phyloP scores from a whole-genome alignment of 2,797 vertebrate species.

The Lagodon rhomboides region DNA sequence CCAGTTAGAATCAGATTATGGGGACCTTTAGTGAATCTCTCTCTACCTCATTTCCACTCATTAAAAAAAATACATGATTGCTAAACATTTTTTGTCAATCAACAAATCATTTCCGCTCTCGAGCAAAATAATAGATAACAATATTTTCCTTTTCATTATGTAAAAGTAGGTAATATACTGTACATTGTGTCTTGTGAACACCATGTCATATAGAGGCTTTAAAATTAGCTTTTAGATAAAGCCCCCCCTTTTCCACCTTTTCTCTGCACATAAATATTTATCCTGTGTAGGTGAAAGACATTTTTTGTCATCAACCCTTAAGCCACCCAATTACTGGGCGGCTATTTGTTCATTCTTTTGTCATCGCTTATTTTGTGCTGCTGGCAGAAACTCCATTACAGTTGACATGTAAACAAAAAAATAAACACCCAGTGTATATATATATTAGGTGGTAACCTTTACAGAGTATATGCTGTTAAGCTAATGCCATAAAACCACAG shows the following conservation, averaged over 20 bases:
- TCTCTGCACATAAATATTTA: no score
- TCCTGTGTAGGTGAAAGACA: neutral
- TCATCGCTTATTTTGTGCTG: conserved; percentile 4
- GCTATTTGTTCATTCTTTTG: neutral
- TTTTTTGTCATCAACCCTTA: neutral
- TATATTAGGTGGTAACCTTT: neutral
- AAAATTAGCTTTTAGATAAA: neutral
- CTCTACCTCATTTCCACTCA: neutral
- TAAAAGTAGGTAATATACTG: neutral
- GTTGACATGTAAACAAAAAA: conserved; percentile 1
- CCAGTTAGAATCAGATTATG: neutral
- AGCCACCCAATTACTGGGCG: neutral
- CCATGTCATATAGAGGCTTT: neutral
- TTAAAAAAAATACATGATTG: neutral
- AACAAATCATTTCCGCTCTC: neutral
- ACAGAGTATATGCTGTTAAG: conserved; percentile 12
- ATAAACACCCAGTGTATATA: neutral
- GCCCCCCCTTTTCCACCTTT: neutral
- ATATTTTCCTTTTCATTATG: neutral
- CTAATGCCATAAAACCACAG: neutral
- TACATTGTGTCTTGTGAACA: neutral
- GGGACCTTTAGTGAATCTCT: neutral
- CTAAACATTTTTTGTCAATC: neutral
- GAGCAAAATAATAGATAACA: neutral
- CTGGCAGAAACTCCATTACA: conserved; percentile 2